These are phyloP conservation scores for Scolopax rusticola DNA, from an alignment of 2,797 vertebrate genomes.

Conservation along the genomic window DNA sequence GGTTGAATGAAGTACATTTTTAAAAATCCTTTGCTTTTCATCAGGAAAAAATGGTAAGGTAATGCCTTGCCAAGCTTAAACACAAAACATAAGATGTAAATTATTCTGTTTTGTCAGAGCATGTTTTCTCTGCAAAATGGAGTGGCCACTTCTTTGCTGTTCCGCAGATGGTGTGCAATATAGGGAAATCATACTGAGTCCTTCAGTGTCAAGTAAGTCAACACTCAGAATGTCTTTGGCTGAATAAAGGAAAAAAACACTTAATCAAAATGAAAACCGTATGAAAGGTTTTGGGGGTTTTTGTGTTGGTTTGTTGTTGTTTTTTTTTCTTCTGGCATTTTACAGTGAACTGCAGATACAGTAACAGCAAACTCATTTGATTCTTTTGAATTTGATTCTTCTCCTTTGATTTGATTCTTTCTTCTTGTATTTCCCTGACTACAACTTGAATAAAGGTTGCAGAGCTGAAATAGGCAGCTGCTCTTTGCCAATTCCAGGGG, in stretches of 20 bases:
- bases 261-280: conserved; percentile 26
- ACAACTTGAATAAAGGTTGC: conserved; percentile 8
- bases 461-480: conserved; percentile 47
- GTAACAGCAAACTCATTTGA: neutral
- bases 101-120: conserved; percentile 44
- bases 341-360: neutral
- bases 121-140: conserved; percentile 29
- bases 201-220: conserved; percentile 31
- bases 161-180: conserved; percentile 24
- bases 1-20: conserved; percentile 80
- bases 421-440: conserved; percentile 44
- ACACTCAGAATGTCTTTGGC: conserved; percentile 22
- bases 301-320: neutral
- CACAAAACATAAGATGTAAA: neutral
- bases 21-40: conserved; percentile 87
- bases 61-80: conserved; percentile 70
- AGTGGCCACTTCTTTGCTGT: conserved; percentile 62
- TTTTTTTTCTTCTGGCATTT: neutral
- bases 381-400: neutral
- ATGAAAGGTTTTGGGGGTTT: neutral
- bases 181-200: conserved; percentile 24
- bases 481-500: conserved; percentile 46
- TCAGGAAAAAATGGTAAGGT: conserved; percentile 72
- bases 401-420: conserved; percentile 1
- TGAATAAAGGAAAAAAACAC: neutral